Percentiles rank a stretch among this genome's conserved stretches.
Evolutionary conservation across 35 echinoderm and acorn worm genomes (phyloP).

Genomic region (Amphiura filiformis): DNA sequence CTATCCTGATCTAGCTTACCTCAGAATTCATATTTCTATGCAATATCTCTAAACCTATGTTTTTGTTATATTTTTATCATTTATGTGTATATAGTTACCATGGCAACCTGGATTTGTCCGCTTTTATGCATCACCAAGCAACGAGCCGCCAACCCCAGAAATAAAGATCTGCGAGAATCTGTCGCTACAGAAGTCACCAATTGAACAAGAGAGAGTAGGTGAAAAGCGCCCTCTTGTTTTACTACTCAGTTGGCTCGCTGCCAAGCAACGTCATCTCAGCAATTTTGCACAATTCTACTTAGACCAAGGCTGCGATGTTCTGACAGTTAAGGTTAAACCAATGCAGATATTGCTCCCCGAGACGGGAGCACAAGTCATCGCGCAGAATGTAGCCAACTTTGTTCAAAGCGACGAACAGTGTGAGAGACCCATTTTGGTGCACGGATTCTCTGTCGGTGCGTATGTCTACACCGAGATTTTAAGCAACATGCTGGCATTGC

Average conservation of each 20-base stretch:
- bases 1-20: too few relatives aligned
- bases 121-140: neutral
- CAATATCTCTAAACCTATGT: too few relatives aligned
- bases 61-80: too few relatives aligned
- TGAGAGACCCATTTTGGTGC: slow-evolving; percentile 66
- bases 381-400: slow-evolving; percentile 67
- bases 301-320: slow-evolving; percentile 70
- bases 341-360: slow-evolving; percentile 35
- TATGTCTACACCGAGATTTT: slow-evolving; percentile 86
- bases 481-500: slow-evolving; percentile 46
- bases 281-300: slow-evolving; percentile 71
- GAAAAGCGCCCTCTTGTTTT: slow-evolving; percentile 68
- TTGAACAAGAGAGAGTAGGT: neutral
- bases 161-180: slow-evolving; percentile 52
- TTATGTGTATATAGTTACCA: too few relatives aligned
- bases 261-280: slow-evolving; percentile 68
- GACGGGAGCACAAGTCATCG: slow-evolving; percentile 52
- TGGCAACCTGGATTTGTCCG: slow-evolving; percentile 24
- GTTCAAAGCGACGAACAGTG: slow-evolving; percentile 53
- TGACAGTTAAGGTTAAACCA: slow-evolving; percentile 45
- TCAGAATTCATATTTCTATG: too few relatives aligned
- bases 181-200: slow-evolving; percentile 29
- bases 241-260: slow-evolving; percentile 76
- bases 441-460: slow-evolving; percentile 77
- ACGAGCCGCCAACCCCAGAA: slow-evolving; percentile 11